A percentile compares a stretch with the other conserved stretches of the same genome.
phyloP scores from a whole-genome alignment of 1,140 invertebrate species.

The Achatina immaculata region DNA sequence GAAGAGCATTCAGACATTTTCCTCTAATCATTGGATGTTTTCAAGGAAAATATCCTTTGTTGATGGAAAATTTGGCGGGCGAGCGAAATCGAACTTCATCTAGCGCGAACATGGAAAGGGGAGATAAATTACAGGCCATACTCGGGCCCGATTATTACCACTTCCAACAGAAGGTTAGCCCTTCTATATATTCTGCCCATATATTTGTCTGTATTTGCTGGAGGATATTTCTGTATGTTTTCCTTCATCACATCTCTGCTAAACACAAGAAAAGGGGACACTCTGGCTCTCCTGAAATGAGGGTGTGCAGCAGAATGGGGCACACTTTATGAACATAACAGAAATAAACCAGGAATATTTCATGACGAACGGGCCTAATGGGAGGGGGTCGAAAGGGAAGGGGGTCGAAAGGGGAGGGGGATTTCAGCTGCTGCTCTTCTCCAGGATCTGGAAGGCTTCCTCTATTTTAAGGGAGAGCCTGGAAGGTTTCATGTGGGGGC shows the following conservation, averaged over 20 bases:
- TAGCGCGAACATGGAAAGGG: neutral
- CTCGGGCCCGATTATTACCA: neutral
- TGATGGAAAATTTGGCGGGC: slow-evolving; percentile 3
- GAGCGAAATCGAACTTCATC: neutral
- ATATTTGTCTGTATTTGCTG: no score
- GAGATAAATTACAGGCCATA: neutral
- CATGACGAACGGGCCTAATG: neutral
- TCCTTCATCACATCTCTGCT: no score
- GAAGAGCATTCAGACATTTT: neutral
- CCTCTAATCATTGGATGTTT: neutral
- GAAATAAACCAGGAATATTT: neutral
- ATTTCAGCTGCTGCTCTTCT: neutral
- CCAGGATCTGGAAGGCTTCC: neutral
- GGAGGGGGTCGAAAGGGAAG: neutral
- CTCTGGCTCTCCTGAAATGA: neutral
- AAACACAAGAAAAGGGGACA: neutral
- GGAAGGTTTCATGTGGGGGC: no score
- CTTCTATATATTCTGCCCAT: no score
- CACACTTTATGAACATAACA: no score
- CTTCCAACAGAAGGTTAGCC: no score
- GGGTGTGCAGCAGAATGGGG: neutral
- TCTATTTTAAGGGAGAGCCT: no score
- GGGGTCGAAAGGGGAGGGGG: neutral
- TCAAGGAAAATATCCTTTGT: neutral
- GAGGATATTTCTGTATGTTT: no score